Conservation (phyloP, 2,113 vertebrate species). For the Burhinus bistriatus region DNA sequence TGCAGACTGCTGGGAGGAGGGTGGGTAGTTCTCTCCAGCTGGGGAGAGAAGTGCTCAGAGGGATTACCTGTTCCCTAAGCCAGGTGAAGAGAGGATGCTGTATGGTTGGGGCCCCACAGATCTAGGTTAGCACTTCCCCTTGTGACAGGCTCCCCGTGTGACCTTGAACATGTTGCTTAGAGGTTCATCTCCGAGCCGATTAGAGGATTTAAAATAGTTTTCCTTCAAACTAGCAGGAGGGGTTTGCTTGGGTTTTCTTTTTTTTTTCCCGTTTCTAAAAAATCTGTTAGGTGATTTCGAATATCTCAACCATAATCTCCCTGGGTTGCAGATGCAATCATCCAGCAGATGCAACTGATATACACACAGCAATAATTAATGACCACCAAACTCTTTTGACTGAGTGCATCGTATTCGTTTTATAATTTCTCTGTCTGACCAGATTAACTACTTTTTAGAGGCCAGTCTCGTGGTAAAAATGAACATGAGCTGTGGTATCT, state of each 20-base stretch:
- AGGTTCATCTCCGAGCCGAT: conserved; percentile 45
- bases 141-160: neutral
- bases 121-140: neutral
- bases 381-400: neutral
- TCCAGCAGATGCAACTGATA: neutral
- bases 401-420: neutral
- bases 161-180: neutral
- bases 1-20: neutral
- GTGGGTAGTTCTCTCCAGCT: neutral
- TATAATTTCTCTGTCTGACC: neutral
- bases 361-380: neutral
- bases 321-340: neutral
- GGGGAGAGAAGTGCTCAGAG: neutral
- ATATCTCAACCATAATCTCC: neutral
- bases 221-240: conserved; percentile 31
- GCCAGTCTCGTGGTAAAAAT: neutral
- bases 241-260: neutral
- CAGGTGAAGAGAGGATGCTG: neutral
- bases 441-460: neutral
- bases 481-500: neutral
- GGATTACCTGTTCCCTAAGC: neutral
- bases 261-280: neutral
- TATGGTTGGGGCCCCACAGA: neutral
- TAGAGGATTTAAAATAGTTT: conserved; percentile 50
- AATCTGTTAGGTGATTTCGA: neutral